These are phyloP conservation scores for Ceratosolen fusciceps DNA, from an alignment of 1,140 invertebrate genomes.

Conservation along the genomic window DNA sequence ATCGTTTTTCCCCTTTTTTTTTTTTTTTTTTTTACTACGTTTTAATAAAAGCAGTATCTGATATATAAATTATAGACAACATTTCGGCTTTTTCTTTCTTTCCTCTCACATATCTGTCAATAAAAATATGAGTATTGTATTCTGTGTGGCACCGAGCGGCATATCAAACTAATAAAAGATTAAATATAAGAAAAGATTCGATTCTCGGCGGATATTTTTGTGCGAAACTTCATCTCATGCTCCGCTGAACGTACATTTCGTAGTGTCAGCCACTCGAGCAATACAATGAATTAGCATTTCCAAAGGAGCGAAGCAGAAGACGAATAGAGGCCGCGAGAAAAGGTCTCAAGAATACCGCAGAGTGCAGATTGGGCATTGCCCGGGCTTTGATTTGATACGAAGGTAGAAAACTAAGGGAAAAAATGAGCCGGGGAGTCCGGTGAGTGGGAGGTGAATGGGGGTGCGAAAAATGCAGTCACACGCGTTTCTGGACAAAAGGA, in stretches of 20 bases:
- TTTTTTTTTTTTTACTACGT: too few species aligned
- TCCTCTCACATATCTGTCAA: too few species aligned
- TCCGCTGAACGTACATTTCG: too few species aligned
- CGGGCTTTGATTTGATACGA: conserved; percentile 25
- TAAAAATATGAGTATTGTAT: too few species aligned
- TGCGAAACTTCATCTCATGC: not conserved
- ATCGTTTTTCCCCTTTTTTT: too few species aligned
- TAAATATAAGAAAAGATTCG: not conserved
- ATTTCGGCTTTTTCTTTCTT: too few species aligned
- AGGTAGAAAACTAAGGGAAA: not conserved
- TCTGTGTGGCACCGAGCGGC: too few species aligned
- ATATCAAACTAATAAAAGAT: not conserved
- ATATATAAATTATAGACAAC: too few species aligned
- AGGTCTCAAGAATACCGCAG: not conserved
- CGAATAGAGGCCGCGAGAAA: not conserved
- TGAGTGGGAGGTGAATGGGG: not conserved
- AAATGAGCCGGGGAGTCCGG: not conserved
- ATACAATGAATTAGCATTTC: conserved; percentile 19
- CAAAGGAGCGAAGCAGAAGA: not conserved
- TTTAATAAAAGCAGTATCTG: too few species aligned
- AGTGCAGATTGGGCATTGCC: not conserved
- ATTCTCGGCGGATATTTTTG: not conserved
- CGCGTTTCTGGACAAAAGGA: conserved; percentile 6
- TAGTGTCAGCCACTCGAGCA: not conserved
- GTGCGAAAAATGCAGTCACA: not conserved